phyloP scores from a whole-genome alignment of 2,888 invertebrate genomes.

The Tuberolachnus salignus region DNA sequence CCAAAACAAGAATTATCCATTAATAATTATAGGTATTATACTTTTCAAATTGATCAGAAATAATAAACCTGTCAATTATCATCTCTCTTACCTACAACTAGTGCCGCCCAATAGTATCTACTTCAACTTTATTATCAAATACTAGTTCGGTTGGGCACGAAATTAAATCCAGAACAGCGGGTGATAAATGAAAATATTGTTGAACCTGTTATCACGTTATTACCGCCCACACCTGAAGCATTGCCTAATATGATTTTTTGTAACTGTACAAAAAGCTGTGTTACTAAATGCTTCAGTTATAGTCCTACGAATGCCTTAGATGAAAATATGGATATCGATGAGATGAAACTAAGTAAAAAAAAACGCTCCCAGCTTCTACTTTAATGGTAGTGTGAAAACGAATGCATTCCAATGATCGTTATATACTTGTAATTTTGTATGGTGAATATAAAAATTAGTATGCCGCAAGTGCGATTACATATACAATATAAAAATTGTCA shows the following conservation, averaged over 20 bases:
- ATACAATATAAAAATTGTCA: slow-evolving; percentile 2
- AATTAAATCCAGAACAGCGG: slow-evolving; percentile 60
- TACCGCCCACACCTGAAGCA: slow-evolving; percentile 59
- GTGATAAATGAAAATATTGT: slow-evolving; percentile 58
- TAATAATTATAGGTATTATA: not conserved
- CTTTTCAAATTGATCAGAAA: slow-evolving; percentile 15
- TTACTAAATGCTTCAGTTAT: slow-evolving; percentile 9
- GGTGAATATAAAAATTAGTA: not conserved
- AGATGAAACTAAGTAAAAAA: not conserved
- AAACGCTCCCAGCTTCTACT: slow-evolving; percentile 7
- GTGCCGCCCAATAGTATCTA: slow-evolving; percentile 60
- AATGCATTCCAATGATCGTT: slow-evolving; percentile 12
- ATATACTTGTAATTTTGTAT: slow-evolving; percentile 16
- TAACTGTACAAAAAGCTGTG: slow-evolving; percentile 37
- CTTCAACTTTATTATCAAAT: slow-evolving; percentile 60
- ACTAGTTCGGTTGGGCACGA: slow-evolving; percentile 59
- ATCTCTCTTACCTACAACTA: not conserved
- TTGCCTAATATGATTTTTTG: slow-evolving; percentile 38
- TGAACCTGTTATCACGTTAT: slow-evolving; percentile 57
- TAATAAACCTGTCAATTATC: slow-evolving; percentile 17
- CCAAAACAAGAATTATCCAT: not conserved
- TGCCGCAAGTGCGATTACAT: not conserved
- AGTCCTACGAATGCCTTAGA: slow-evolving; percentile 1
- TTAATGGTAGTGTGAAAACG: slow-evolving; percentile 20
- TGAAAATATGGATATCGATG: slow-evolving; percentile 11